Evolutionary conservation across 2,113 vertebrate genomes (phyloP).

Genomic region (Phaetusa simplex): DNA sequence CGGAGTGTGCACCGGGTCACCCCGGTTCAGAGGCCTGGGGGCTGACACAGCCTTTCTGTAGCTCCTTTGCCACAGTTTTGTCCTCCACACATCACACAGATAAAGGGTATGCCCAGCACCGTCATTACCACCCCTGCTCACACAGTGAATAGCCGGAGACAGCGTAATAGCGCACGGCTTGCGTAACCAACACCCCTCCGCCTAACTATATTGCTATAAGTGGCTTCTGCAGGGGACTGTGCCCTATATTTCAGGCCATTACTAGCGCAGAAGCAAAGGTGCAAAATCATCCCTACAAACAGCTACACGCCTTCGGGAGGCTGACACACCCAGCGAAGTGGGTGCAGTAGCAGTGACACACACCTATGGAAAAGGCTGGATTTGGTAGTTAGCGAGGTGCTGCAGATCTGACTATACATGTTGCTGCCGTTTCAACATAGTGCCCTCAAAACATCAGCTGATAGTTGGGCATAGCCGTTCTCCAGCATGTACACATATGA

Average conservation of each 20-base stretch:
- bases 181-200: neutral
- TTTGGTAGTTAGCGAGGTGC: constrained; percentile 25
- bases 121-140: neutral
- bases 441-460: constrained; percentile 58
- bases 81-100: neutral
- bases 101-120: neutral
- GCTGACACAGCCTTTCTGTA: neutral
- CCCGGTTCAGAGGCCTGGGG: neutral
- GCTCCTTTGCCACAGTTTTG: neutral
- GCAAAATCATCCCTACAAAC: constrained; percentile 64
- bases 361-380: constrained; percentile 55
- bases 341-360: constrained; percentile 66
- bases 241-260: constrained; percentile 65
- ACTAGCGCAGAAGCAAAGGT: constrained; percentile 13
- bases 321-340: constrained; percentile 49
- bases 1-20: fast-evolving
- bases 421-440: constrained; percentile 65
- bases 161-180: neutral
- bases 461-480: constrained; percentile 8
- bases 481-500: constrained; percentile 29
- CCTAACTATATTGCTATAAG: neutral
- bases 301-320: constrained; percentile 53
- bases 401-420: constrained; percentile 67
- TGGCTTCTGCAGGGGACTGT: constrained; percentile 1
- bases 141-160: neutral